Base-by-base conservation (phyloP, 2,797 vertebrate species). In the Sciurus vulgaris region DNA sequence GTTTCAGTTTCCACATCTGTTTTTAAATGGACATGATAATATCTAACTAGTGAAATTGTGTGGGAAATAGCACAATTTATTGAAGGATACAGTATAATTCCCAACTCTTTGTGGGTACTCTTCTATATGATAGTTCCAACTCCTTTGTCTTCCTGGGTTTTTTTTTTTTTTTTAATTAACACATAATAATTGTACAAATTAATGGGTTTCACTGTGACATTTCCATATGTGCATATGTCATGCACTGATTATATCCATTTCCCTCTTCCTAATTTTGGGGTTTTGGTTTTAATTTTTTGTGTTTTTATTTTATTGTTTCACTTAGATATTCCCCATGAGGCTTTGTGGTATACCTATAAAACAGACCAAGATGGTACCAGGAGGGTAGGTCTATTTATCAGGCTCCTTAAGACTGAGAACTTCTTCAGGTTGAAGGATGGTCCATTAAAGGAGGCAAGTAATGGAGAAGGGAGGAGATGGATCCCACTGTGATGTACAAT, bases 21-120 rank as follows among this genome's bases (percentile, higher is more conserved):
- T 96, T 93, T 78, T 74, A 70, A 86, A 67, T 18, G 35, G 65
- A 84, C 38, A 38, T 73, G 38, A 73, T 73, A 65, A 61, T 69
- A 44, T 77, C 94, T 92, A 90, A 86, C 22, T 61, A 87, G n/a
- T 51, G 41, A 79, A 49, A 20, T 2, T 54, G 20, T 51, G 7
- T 84, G 47, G 72, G 47, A 86, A 91, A 74, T 47, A 63, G 18
- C 41, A 6, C 44, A 47, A n/a, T 10, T 78, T 76, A 59, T 0
- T 33, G 38, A 94, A 92, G 44, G 18, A 26, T 24, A 33, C 56
- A 84, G 22, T 74, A 10, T 18, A 79, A 51, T 14, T 59, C 12
- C 59, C 83, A 91, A 24, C 24, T 59, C 14, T 51, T 49, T 79
- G 56, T 59, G 74, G 51, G 74, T 10, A 33, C 63, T 93, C 38